phyloP scores from a whole-genome alignment of 1,140 invertebrate genomes.

The Papilio machaon region DNA sequence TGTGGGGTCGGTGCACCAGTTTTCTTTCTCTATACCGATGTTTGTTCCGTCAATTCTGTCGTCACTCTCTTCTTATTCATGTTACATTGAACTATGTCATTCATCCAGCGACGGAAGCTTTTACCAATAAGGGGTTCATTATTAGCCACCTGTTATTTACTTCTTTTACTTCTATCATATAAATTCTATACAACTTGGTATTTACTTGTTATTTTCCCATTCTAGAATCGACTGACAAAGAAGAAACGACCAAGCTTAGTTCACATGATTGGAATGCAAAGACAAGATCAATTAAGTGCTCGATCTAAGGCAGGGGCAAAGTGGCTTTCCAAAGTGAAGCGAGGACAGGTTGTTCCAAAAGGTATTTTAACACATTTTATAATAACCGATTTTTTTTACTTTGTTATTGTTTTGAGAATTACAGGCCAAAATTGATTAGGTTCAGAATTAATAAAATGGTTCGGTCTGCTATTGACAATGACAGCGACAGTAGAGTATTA shows the following conservation, averaged over 20 bases:
- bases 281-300: conserved; percentile 87
- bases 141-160: too few species aligned
- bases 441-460: too few species aligned
- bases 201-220: background rate
- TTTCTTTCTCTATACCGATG: too few species aligned
- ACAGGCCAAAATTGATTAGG: background rate
- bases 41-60: too few species aligned
- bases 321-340: conserved; percentile 92
- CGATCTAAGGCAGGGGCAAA: conserved; percentile 92
- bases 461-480: too few species aligned
- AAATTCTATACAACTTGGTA: background rate
- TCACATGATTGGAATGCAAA: conserved; percentile 89
- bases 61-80: too few species aligned
- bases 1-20: too few species aligned
- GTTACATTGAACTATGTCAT: too few species aligned
- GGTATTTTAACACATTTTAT: conserved; percentile 60
- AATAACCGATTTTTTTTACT: background rate
- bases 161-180: too few species aligned
- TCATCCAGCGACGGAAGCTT: too few species aligned
- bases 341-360: conserved; percentile 90
- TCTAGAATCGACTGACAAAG: conserved; percentile 84
- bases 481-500: background rate
- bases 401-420: background rate
- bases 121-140: too few species aligned
- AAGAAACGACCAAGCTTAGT: conserved; percentile 91